Evolutionary conservation across 1,140 invertebrate species (phyloP).

Genomic region (Penaeus indicus): DNA sequence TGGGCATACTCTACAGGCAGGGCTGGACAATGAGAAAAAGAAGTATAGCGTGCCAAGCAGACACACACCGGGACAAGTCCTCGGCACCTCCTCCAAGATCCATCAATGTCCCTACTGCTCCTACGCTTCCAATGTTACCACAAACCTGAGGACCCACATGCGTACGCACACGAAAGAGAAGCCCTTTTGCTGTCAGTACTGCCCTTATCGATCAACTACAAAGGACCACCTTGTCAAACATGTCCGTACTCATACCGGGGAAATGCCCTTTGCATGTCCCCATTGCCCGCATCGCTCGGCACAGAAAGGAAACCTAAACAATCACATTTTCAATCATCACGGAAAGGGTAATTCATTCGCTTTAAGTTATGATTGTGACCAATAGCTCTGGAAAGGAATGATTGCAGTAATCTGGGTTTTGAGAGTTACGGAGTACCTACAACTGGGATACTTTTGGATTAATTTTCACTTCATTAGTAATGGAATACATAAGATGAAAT

Average conservation of each 20-base stretch:
- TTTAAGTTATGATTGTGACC: not conserved
- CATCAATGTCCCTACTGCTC: slow-evolving; percentile 47
- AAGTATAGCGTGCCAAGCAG: slow-evolving; percentile 34
- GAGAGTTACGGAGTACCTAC: too few relatives aligned
- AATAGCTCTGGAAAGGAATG: not conserved
- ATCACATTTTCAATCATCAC: slow-evolving; percentile 41
- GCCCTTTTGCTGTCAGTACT: slow-evolving; percentile 42
- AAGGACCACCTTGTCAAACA: slow-evolving; percentile 51
- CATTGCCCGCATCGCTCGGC: slow-evolving; percentile 45
- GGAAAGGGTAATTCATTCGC: not conserved
- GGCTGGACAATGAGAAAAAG: slow-evolving; percentile 47
- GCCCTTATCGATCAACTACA: slow-evolving; percentile 51
- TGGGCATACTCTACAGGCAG: slow-evolving; percentile 52
- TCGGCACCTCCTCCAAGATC: slow-evolving; percentile 34
- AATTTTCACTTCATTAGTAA: too few relatives aligned
- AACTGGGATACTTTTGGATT: too few relatives aligned
- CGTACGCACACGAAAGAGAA: slow-evolving; percentile 58
- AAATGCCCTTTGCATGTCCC: slow-evolving; percentile 38
- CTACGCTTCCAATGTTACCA: slow-evolving; percentile 52
- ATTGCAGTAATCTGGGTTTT: not conserved
- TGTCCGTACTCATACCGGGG: slow-evolving; percentile 50
- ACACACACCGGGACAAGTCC: slow-evolving; percentile 25
- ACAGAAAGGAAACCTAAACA: slow-evolving; percentile 48
- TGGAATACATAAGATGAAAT: too few relatives aligned
- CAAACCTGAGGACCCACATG: slow-evolving; percentile 54